phyloP scores from a whole-genome alignment of 2,113 vertebrate genomes.

The Podarcis muralis region DNA sequence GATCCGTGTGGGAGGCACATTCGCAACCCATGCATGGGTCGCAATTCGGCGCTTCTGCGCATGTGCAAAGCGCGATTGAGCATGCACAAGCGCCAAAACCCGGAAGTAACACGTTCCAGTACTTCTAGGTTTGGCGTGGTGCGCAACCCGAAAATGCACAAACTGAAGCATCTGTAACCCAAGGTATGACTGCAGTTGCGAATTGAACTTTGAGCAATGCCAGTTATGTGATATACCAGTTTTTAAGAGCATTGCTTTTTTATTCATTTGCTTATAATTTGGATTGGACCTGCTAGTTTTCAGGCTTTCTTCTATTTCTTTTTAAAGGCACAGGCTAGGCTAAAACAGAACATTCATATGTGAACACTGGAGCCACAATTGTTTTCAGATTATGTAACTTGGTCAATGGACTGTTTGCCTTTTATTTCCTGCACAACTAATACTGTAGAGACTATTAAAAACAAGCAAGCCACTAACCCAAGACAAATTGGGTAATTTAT shows the following conservation, averaged over 20 bases:
- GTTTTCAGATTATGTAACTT: accelerated
- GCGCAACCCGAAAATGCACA: no score
- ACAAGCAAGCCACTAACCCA: neutral
- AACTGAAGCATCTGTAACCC: no score
- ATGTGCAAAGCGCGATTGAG: no score
- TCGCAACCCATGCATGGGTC: no score
- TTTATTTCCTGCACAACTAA: neutral
- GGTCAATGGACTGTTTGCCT: neutral
- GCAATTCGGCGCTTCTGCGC: no score
- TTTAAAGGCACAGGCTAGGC: neutral
- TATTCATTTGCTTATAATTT: neutral
- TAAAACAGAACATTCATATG: accelerated
- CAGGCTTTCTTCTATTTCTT: neutral
- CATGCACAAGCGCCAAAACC: no score
- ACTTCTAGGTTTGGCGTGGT: no score
- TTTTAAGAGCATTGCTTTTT: neutral
- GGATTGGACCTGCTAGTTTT: accelerated
- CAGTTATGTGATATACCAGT: neutral
- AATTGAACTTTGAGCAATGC: neutral
- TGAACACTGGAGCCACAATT: neutral
- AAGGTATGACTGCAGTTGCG: neutral
- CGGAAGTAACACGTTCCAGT: no score
- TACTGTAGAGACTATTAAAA: neutral
- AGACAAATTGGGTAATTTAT: neutral
- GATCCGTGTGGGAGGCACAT: no score